Evolutionary conservation across 2,113 vertebrate genomes (phyloP).

Genomic region (Mungos mungo): DNA sequence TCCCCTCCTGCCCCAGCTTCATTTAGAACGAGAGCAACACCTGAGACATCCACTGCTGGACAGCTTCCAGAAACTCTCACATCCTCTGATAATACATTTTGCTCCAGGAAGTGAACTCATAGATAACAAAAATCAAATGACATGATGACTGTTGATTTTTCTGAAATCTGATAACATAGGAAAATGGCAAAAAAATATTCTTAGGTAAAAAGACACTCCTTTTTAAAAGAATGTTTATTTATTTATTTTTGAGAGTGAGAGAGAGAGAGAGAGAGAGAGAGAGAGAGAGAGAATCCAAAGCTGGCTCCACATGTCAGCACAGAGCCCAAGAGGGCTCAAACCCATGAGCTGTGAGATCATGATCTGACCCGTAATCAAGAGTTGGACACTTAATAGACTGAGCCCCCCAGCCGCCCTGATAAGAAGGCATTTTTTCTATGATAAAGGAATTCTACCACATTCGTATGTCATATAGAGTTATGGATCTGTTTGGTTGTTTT

Average conservation of each 20-base stretch:
- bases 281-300: no score
- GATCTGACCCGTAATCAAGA: no score
- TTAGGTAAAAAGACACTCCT: not conserved
- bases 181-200: not conserved
- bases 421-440: not conserved
- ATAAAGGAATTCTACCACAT: not conserved
- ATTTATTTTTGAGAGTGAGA: no score
- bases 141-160: not conserved
- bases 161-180: not conserved
- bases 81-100: not conserved
- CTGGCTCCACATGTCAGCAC: no score
- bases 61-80: not conserved
- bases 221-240: no score
- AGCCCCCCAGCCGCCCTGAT: no score
- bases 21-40: not conserved
- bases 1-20: not conserved
- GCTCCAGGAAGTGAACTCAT: not conserved
- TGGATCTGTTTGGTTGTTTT: not conserved
- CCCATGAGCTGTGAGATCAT: no score
- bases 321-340: no score
- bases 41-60: rapidly evolving
- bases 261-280: no score
- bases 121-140: not conserved
- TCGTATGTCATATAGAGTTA: not conserved
- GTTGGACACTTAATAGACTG: no score